A percentile compares a stretch with the other conserved stretches of the same genome.
Evolutionary conservation across 2,113 vertebrate species (phyloP).

Genomic region (Pleuronectes platessa): DNA sequence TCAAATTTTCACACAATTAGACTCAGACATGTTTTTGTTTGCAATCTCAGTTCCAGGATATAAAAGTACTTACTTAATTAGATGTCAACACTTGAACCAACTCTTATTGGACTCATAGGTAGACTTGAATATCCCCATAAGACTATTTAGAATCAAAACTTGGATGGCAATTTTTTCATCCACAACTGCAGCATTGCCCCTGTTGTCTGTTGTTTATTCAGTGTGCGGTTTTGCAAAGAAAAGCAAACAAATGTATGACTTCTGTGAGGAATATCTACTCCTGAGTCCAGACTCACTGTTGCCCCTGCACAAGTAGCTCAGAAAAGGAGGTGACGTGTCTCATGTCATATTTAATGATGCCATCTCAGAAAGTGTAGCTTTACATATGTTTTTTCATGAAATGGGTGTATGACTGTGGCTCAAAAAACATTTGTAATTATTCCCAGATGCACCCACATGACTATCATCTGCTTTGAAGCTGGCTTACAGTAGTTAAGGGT

Average conservation of each 20-base stretch:
- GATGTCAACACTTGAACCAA: no score
- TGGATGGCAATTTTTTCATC: no score
- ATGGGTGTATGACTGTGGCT: background rate
- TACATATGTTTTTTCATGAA: background rate
- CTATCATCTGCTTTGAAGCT: background rate
- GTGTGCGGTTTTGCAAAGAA: slow-evolving; percentile 8
- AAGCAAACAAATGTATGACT: background rate
- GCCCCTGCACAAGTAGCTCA: background rate
- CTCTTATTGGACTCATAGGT: no score
- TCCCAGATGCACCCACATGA: background rate
- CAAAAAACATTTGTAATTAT: background rate
- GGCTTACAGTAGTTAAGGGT: background rate
- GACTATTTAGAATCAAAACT: no score
- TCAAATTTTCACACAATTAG: no score
- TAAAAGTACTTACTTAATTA: no score
- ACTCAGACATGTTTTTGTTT: no score
- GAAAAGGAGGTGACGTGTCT: background rate
- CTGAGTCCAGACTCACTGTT: background rate
- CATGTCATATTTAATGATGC: background rate
- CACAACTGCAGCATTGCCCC: no score
- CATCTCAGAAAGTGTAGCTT: background rate
- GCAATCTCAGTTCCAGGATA: no score
- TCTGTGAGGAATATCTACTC: background rate
- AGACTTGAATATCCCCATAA: no score
- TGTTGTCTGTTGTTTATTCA: no score